phyloP scores from a whole-genome alignment of 64 coral and sea anemone genomes.

The Dendrophyllia cribrosa region DNA sequence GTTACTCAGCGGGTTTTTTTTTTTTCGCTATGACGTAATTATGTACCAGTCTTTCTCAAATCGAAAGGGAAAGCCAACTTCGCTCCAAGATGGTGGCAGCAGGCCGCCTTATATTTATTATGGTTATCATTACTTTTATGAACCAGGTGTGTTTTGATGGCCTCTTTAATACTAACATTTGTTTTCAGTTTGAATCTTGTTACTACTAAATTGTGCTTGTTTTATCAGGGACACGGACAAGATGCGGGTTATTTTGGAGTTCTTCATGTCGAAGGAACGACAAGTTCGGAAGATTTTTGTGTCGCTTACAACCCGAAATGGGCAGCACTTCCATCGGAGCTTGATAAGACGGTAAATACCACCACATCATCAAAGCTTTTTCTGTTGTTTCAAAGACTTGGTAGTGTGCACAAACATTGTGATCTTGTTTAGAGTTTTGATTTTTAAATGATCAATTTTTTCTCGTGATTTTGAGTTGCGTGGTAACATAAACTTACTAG shows the following conservation, averaged over 20 bases:
- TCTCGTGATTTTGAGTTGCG: too few species aligned
- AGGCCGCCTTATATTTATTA: not conserved
- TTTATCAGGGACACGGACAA: conserved; percentile 34
- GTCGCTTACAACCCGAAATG: not conserved
- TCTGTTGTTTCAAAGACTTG: not conserved
- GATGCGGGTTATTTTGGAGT: conserved; percentile 3
- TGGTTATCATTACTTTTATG: not conserved
- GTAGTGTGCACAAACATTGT: not conserved
- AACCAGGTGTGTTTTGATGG: conserved; percentile 23
- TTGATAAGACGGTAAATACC: conserved; percentile 33
- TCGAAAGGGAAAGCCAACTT: not conserved
- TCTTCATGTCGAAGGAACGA: conserved; percentile 30
- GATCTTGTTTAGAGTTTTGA: too few species aligned
- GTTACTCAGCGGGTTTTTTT: too few species aligned
- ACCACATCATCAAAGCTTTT: not conserved
- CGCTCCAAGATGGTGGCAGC: conserved; percentile 6
- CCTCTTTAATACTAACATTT: not conserved
- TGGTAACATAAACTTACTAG: too few species aligned
- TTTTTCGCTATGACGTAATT: not conserved
- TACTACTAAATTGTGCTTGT: not conserved
- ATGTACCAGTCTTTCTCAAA: not conserved
- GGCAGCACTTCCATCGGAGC: not conserved
- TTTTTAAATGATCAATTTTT: too few species aligned
- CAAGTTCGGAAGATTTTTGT: conserved; percentile 23
- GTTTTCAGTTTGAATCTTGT: not conserved